Conservation (phyloP, 2,888 invertebrate genomes). For the Macaria notata region DNA sequence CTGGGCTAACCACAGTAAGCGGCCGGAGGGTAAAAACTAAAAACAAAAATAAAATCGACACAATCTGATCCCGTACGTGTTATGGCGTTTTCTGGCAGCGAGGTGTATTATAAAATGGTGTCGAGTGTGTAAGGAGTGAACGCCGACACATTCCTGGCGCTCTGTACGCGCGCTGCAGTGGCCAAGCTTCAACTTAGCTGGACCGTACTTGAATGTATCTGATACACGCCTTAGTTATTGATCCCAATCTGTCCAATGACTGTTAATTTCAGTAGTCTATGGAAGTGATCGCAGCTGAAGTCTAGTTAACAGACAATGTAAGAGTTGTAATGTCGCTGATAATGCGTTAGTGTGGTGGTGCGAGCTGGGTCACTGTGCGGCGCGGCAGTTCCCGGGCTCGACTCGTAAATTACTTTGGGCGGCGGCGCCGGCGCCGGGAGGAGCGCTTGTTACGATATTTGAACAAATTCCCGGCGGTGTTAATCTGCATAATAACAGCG, state of each 20-base stretch:
- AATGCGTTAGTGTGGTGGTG: background rate
- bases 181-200: constrained; percentile 5
- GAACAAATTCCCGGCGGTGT: constrained; percentile 82
- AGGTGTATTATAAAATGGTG: constrained; percentile 59
- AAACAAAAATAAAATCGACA: constrained; percentile 40
- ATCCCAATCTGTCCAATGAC: too few relatives aligned
- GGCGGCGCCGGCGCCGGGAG: constrained; percentile 77
- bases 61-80: constrained; percentile 47
- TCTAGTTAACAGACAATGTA: too few relatives aligned
- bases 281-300: too few relatives aligned
- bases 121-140: constrained; percentile 33
- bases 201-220: background rate
- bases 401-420: constrained; percentile 73
- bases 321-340: background rate
- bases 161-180: constrained; percentile 12
- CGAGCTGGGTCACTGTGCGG: constrained; percentile 16
- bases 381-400: constrained; percentile 50
- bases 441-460: constrained; percentile 81
- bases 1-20: constrained; percentile 36
- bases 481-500: constrained; percentile 83
- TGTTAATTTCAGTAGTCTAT: too few relatives aligned
- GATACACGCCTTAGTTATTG: too few relatives aligned
- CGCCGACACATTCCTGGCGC: constrained; percentile 61
- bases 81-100: constrained; percentile 48
- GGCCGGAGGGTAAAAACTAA: constrained; percentile 36